Evolutionary conservation across 2,797 vertebrate genomes (phyloP), one percentile per base, ranked within the genome.

Genomic region (Micropoecilia bifurca): DNA sequence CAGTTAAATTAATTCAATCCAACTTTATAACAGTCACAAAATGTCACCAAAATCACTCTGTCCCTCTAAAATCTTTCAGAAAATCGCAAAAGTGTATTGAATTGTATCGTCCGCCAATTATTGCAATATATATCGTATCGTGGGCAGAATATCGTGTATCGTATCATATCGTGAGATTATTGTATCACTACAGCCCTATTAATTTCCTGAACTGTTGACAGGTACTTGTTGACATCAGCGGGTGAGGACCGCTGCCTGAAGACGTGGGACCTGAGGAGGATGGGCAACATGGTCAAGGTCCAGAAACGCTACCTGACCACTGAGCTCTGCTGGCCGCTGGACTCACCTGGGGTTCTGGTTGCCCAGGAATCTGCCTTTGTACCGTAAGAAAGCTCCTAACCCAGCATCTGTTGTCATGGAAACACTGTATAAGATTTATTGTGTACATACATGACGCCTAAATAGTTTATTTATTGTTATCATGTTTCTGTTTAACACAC

Each of bases 211-310:
- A 28, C 45, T 48, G 45, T 55, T 47, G 9, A n/a, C 91, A 99
- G 98, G 80, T 82, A 97, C 87, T 94, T 99, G 90, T 82, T 99
- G 91, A 97, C 95, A 85, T 97, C 98, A 0, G 96, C 96, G 0
- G 97, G 98, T 18, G 97, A 96, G 0, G 98, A 99, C 80, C 97
- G 98, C 53, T 96, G 95, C 80, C 90, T 98, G 87, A 99, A 99
- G 92, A 96, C 97, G 61, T 99, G 98, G 98, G 97, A 99, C 46
- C 89, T 99, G 84, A 95, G 95, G 33, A 95, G 96, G 76, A 94
- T 95, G 28, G 94, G 95, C 0, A 91, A 95, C 59, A 97, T 98
- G 30, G 81, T 97, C 89, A 96, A 95, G 30, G 93, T 93, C 73
- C 95, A 97, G 87, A 99, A 97, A 89, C 96, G 98, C 25, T 95